phyloP scores from a whole-genome alignment of 2,888 invertebrate genomes.

The Epinotia ramella region DNA sequence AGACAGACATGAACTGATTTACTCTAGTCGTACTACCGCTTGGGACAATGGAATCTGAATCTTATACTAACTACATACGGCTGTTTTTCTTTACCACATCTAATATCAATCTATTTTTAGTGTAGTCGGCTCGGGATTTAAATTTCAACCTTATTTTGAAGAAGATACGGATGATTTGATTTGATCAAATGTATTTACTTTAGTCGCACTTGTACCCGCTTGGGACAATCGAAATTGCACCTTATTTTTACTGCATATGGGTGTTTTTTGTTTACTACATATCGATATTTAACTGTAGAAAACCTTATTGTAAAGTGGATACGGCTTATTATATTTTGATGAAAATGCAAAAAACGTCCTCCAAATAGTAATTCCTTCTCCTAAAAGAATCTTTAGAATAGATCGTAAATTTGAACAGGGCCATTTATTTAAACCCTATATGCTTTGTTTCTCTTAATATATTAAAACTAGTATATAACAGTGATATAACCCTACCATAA shows the following conservation, averaged over 20 bases:
- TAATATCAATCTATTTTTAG: background rate
- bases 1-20: conserved; percentile 46
- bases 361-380: background rate
- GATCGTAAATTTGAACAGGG: background rate
- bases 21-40: conserved; percentile 13
- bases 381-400: too few species aligned
- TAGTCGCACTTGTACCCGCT: conserved; percentile 1
- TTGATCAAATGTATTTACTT: conserved; percentile 12
- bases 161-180: background rate
- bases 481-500: background rate
- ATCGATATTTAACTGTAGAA: background rate
- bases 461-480: background rate
- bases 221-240: conserved; percentile 1
- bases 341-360: background rate
- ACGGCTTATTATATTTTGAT: background rate
- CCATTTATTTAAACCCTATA: background rate
- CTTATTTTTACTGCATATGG: background rate
- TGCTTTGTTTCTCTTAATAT: background rate
- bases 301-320: background rate
- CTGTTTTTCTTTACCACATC: background rate
- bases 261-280: background rate
- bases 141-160: background rate
- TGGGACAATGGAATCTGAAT: conserved; percentile 3
- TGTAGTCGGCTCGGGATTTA: background rate
- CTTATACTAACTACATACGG: background rate